A percentile compares a stretch with the other conserved stretches of the same genome.
phyloP scores from a whole-genome alignment of 2,888 invertebrate genomes.

The Cantharis nigra region DNA sequence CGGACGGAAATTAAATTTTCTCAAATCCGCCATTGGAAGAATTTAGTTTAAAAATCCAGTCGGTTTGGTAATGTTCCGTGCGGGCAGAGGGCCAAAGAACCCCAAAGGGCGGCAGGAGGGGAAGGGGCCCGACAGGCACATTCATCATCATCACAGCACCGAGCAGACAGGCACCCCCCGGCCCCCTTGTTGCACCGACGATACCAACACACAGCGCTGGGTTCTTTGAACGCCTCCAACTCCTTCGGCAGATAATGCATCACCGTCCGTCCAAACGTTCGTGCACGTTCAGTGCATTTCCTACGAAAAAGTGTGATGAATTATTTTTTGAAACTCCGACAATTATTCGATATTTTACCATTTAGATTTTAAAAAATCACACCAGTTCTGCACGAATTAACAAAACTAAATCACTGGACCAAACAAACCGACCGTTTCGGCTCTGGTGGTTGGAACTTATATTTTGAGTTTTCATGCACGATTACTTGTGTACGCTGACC shows the following conservation, averaged over 20 bases:
- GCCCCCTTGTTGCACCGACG: constrained; percentile 20
- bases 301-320: constrained; percentile 10
- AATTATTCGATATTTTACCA: background rate
- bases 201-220: constrained; percentile 38
- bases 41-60: constrained; percentile 30
- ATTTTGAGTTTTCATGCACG: constrained; percentile 1
- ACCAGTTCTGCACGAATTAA: constrained; percentile 15
- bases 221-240: constrained; percentile 39
- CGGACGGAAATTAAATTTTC: background rate
- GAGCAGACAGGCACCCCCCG: constrained; percentile 41
- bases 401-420: constrained; percentile 7
- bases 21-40: background rate
- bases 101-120: constrained; percentile 25
- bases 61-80: constrained; percentile 14
- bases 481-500: background rate
- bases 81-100: constrained; percentile 29
- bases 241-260: constrained; percentile 29
- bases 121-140: constrained; percentile 43
- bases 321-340: background rate
- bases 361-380: background rate
- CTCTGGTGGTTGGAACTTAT: background rate
- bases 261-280: constrained; percentile 22
- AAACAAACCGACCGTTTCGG: background rate
- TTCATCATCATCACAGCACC: constrained; percentile 50
- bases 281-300: constrained; percentile 20